phyloP scores from a whole-genome alignment of 2,113 vertebrate genomes.

The Pelusios castaneus region DNA sequence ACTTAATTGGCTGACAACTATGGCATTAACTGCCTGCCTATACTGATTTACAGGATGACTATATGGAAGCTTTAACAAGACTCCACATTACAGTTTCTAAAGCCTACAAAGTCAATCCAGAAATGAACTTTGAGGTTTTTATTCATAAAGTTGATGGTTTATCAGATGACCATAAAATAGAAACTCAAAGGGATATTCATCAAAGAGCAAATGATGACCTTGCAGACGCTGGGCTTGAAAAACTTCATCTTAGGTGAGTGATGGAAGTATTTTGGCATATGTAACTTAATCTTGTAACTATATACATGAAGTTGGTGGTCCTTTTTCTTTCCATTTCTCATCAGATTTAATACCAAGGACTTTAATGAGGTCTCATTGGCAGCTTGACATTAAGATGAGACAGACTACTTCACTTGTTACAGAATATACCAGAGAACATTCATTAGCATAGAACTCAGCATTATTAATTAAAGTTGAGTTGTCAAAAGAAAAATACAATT shows the following conservation, averaged over 20 bases:
- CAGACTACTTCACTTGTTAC: neutral
- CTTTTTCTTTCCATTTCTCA: neutral
- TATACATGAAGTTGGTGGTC: fast-evolving
- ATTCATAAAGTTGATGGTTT: conserved; percentile 99
- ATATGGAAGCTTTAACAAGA: conserved; percentile 95
- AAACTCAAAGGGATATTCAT: conserved; percentile 98
- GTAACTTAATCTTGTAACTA: neutral
- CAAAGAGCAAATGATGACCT: conserved; percentile 98
- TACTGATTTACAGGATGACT: conserved; percentile 90
- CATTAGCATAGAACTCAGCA: neutral
- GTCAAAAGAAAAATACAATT: neutral
- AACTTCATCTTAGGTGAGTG: conserved; percentile 94
- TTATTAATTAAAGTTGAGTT: neutral
- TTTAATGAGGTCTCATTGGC: neutral
- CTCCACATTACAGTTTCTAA: conserved; percentile 98
- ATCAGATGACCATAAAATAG: conserved; percentile 99
- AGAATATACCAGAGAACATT: neutral
- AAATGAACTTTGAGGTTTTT: conserved; percentile 99
- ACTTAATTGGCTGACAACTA: neutral
- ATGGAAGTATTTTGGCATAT: neutral
- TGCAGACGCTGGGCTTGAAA: conserved; percentile 96
- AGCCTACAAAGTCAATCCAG: conserved; percentile 97
- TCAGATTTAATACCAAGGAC: neutral
- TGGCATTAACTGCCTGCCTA: conserved; percentile 30
- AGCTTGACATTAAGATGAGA: neutral